Evolutionary conservation across 2,797 vertebrate genomes (phyloP).

Genomic region (Nyctalus aviator): DNA sequence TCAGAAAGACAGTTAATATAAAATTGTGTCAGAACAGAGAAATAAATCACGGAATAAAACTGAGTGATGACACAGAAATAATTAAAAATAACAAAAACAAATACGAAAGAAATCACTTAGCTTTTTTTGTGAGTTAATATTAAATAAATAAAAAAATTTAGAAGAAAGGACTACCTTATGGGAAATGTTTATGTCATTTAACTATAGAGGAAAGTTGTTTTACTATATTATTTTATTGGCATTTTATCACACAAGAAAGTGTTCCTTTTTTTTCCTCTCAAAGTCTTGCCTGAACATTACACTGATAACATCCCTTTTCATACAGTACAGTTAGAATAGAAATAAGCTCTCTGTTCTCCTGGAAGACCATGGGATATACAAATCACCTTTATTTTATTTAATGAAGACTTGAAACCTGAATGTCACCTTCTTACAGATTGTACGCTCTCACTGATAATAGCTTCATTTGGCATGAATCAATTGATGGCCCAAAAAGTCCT

Average conservation of each 20-base stretch:
- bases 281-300: background rate
- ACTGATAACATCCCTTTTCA: background rate
- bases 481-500: constrained; percentile 57
- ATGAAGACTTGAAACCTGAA: constrained; percentile 73
- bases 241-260: background rate
- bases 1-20: background rate
- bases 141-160: background rate
- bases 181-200: background rate
- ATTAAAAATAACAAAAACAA: constrained; percentile 8
- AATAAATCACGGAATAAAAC: background rate
- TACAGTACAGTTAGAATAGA: background rate
- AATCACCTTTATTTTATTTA: constrained; percentile 76
- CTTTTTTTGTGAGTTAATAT: background rate
- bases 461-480: constrained; percentile 72
- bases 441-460: constrained; percentile 52
- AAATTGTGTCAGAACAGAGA: constrained; percentile 3
- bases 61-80: background rate
- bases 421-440: constrained; percentile 73
- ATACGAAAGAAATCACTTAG: background rate
- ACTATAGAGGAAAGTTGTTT: background rate
- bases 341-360: constrained; percentile 4
- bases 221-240: background rate
- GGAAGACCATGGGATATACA: background rate
- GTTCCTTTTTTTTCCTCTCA: background rate
- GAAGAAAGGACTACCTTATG: background rate